Conservation (phyloP, 2,888 invertebrate species). For the Gerris lacustris region DNA sequence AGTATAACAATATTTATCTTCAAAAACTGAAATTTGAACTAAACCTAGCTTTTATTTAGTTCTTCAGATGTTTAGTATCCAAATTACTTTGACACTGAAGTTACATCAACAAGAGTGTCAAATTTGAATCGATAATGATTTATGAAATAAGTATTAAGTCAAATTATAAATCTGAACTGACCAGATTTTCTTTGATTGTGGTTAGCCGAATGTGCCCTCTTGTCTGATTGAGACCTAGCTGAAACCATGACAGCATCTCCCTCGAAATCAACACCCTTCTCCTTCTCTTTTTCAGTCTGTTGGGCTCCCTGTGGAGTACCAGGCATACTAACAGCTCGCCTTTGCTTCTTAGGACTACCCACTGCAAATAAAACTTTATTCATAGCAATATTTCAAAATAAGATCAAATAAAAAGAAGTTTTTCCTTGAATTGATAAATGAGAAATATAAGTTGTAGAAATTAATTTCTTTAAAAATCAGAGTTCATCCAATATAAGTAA, state of each 20-base stretch:
- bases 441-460: background rate
- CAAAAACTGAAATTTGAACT: too few species aligned
- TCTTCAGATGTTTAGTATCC: too few species aligned
- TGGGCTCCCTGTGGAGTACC: conserved; percentile 30
- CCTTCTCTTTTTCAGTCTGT: conserved; percentile 24
- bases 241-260: conserved; percentile 46
- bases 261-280: conserved; percentile 48
- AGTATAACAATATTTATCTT: too few species aligned
- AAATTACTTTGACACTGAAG: too few species aligned
- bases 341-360: conserved; percentile 41
- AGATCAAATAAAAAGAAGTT: background rate
- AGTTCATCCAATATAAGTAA: too few species aligned
- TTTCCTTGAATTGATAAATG: background rate
- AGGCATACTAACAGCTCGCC: conserved; percentile 41
- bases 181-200: conserved; percentile 31
- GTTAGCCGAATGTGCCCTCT: conserved; percentile 32
- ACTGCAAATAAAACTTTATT: conserved; percentile 12
- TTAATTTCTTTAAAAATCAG: too few species aligned
- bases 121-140: too few species aligned
- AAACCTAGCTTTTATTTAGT: too few species aligned
- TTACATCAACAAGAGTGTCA: too few species aligned
- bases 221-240: conserved; percentile 39
- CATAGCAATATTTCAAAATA: background rate
- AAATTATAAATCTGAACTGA: conserved; percentile 12
- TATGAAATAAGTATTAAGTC: too few species aligned